Evolutionary conservation across 2,888 invertebrate genomes (phyloP).

Genomic region (Eupsilia transversa): DNA sequence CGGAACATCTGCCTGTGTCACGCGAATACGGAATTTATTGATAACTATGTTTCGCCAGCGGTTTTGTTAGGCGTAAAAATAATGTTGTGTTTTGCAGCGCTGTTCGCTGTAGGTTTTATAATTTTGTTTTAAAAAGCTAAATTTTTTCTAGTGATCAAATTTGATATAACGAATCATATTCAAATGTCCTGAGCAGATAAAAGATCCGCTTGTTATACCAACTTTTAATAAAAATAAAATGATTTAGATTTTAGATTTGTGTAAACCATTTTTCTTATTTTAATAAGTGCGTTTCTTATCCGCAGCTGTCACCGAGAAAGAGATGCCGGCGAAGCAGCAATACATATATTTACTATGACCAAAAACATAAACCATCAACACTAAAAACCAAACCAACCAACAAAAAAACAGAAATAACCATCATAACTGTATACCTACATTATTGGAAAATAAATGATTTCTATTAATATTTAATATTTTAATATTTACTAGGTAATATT

Average conservation of each 20-base stretch:
- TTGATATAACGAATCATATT: neutral
- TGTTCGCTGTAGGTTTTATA: neutral
- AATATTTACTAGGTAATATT: too few species aligned
- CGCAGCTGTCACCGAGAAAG: too few species aligned
- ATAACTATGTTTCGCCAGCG: slow-evolving; percentile 31
- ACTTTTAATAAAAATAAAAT: neutral
- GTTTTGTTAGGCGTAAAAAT: slow-evolving; percentile 27
- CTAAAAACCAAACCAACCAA: too few species aligned
- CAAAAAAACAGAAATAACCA: too few species aligned
- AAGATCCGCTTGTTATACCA: neutral
- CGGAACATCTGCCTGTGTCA: slow-evolving; percentile 73
- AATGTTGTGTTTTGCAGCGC: neutral
- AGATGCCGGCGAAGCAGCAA: too few species aligned
- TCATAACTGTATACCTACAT: too few species aligned
- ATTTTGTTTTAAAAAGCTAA: neutral
- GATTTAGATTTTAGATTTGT: neutral
- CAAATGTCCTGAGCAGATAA: too few species aligned
- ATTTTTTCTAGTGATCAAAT: neutral
- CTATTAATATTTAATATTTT: too few species aligned
- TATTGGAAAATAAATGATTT: too few species aligned
- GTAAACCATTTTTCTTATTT: neutral
- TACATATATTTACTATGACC: too few species aligned
- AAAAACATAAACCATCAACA: too few species aligned
- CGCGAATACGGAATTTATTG: slow-evolving; percentile 71
- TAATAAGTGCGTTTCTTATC: neutral